A percentile compares a stretch with the other conserved stretches of the same genome.
Evolutionary conservation across 2,797 vertebrate genomes (phyloP).

Genomic region (Sebastolobus altivelis): DNA sequence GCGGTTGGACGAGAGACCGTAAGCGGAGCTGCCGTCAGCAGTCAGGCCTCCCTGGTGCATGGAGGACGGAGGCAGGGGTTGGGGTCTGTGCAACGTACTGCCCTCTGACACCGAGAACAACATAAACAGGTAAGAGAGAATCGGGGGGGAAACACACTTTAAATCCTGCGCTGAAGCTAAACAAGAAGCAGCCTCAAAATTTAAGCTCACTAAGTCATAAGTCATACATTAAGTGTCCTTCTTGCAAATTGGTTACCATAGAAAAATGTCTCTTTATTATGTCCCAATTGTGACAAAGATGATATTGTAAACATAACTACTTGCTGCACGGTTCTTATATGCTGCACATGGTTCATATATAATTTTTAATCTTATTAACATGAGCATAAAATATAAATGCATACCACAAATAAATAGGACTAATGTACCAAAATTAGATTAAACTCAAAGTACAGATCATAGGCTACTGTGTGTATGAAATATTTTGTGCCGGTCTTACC

Average conservation of each 20-base stretch:
- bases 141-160: neutral
- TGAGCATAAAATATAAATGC: constrained; percentile 48
- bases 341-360: constrained; percentile 59
- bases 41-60: constrained; percentile 97
- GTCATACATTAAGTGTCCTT: constrained; percentile 26
- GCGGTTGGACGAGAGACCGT: constrained; percentile 92
- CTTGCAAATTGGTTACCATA: constrained; percentile 15
- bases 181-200: neutral
- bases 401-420: constrained; percentile 57
- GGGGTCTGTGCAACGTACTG: constrained; percentile 96
- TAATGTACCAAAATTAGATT: constrained; percentile 67
- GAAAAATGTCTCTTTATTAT: neutral
- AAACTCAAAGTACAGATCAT: constrained; percentile 26
- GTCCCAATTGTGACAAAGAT: constrained; percentile 54
- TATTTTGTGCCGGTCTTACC: constrained; percentile 82
- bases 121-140: constrained; percentile 29
- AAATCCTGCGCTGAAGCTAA: neutral
- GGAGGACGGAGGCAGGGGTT: constrained; percentile 96
- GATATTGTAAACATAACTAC: constrained; percentile 67
- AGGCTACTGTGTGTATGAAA: neutral
- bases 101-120: constrained; percentile 85
- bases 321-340: constrained; percentile 58
- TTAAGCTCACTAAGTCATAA: neutral
- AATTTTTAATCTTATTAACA: constrained; percentile 48
- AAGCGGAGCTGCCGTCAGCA: constrained; percentile 90